phyloP scores from a whole-genome alignment of 2,113 vertebrate species.

The Neodon shergylaensis region DNA sequence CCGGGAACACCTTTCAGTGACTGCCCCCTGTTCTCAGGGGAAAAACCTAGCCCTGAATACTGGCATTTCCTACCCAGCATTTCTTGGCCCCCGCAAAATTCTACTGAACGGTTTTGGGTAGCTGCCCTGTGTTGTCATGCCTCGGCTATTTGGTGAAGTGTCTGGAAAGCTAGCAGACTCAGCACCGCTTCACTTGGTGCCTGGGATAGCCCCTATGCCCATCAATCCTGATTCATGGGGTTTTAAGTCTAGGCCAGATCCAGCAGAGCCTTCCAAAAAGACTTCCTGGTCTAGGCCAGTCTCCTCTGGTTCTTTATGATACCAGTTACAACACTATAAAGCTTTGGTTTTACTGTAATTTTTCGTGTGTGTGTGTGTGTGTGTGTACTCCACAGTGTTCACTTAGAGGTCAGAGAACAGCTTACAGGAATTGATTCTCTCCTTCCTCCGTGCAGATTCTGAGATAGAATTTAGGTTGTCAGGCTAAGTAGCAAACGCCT shows the following conservation, averaged over 20 bases:
- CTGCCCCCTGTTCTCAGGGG: neutral
- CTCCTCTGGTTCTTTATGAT: neutral
- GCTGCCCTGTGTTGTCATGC: rapidly evolving
- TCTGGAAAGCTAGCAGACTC: neutral
- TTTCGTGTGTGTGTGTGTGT: neutral
- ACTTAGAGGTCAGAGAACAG: neutral
- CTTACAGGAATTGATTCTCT: neutral
- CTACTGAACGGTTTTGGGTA: neutral
- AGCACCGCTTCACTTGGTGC: neutral
- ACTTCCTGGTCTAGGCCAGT: neutral
- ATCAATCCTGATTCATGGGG: neutral
- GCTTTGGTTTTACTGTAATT: neutral
- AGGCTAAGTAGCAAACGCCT: neutral
- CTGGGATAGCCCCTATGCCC: neutral
- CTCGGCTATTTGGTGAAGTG: neutral
- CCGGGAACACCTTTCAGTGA: neutral
- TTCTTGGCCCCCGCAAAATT: neutral
- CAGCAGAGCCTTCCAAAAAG: neutral
- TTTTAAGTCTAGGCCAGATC: neutral
- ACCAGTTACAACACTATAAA: neutral
- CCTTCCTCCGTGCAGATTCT: neutral
- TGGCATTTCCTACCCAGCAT: neutral
- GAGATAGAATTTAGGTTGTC: neutral
- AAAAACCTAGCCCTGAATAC: neutral
- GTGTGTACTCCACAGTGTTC: neutral